phyloP scores from a whole-genome alignment of 2,797 vertebrate genomes.

The Spinus olivaceus region DNA sequence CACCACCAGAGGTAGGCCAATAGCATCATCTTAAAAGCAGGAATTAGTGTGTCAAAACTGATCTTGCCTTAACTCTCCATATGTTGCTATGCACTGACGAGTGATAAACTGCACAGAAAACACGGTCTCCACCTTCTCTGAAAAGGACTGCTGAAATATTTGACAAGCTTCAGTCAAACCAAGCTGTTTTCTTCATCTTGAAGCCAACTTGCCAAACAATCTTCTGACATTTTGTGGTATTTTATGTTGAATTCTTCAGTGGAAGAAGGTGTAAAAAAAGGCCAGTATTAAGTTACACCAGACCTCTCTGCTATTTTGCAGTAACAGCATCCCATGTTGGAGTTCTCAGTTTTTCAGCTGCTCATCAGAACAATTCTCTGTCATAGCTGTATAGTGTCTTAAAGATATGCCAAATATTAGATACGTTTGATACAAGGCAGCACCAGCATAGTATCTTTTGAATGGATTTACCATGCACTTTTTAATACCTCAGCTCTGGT shows the following conservation, averaged over 20 bases:
- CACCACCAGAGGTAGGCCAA: not conserved
- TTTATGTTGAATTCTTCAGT: not conserved
- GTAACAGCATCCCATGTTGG: not conserved
- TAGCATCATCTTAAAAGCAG: not conserved
- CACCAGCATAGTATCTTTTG: not conserved
- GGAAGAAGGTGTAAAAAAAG: not conserved
- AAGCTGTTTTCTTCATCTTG: not conserved
- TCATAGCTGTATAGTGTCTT: not conserved
- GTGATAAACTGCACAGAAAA: not conserved
- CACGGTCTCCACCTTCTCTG: not conserved
- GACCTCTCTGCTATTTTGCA: not conserved
- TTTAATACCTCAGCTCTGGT: not conserved
- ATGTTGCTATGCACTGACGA: not conserved
- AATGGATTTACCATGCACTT: not conserved
- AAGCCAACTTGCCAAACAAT: not conserved
- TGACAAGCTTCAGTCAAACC: slow-evolving; percentile 32
- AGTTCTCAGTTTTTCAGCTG: not conserved
- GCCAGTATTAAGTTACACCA: not conserved
- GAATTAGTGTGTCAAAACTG: not conserved
- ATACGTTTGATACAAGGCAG: not conserved
- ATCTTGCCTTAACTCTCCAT: not conserved
- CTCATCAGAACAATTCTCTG: not conserved
- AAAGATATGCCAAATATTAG: not conserved
- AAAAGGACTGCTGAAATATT: slow-evolving; percentile 16
- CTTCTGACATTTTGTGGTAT: not conserved